Base-by-base conservation (phyloP, 1,140 invertebrate species). In the Thaumatotibia leucotreta region DNA sequence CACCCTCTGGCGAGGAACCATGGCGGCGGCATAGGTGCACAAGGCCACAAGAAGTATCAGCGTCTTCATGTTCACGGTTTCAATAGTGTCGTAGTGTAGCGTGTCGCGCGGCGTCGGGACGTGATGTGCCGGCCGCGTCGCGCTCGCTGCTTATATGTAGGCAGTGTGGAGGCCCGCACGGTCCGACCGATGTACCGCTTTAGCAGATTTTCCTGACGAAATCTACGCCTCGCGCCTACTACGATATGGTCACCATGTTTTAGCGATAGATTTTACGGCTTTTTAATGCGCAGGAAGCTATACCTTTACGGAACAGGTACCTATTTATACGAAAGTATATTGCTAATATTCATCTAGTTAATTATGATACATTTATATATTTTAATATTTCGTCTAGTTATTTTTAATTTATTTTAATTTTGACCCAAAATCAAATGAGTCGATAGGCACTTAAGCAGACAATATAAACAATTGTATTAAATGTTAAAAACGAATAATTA, bases 1-100 rank as follows among this genome's bases (percentile, higher is more conserved):
- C 64, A 84, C 82, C 80, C 76, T 77, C 10, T 70, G 14, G 45
- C 68, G 72, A 5, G 80, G 78, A 4, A 78, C 77, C 70, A 78
- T 74, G 45, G 82, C 77, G 11, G 69, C 67, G 31, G 76, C 35
- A 9, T 79, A 58, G 58, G 73, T 45, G 54, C 73, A 77, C 27
- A 77, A 8, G 9, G 65, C 62, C 17, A 81, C 24, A 6, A 82
- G 61, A 27, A 76, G 49, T 29, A 80, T 52, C 52, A 32, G 50
- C 52, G 23, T 67, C 50, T 72, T 76, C 80, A 83, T 32, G 45
- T 79, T 67, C 68, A 69, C 20, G 35, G 33, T 49, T 64, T 52
- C 45, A 27, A 50, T 10, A 29, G 6, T 50, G 14, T 31, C 17
- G n/a, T 45, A 32, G 45, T 64, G 11, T 45, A 27, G 29, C n/a